Percentiles rank a stretch among this genome's conserved stretches.
phyloP scores from a whole-genome alignment of 2,797 vertebrate genomes.

The Spinus olivaceus region DNA sequence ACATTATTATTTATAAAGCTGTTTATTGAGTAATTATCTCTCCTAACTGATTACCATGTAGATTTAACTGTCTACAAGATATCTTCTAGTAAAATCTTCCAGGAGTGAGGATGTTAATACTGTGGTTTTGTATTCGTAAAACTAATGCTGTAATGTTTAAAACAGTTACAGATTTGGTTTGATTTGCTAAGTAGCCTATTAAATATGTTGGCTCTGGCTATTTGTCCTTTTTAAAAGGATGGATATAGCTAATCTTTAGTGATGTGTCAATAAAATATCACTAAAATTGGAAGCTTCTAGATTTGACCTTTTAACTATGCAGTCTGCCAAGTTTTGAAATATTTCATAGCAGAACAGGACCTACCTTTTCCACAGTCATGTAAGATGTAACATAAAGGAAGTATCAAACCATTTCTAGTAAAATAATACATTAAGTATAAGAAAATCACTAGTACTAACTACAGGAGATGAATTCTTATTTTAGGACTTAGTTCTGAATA shows the following conservation, averaged over 20 bases:
- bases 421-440: not conserved
- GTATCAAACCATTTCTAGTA: not conserved
- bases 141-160: not conserved
- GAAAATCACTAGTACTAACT: not conserved
- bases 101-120: not conserved
- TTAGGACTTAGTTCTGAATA: not conserved
- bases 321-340: not conserved
- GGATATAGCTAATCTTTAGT: not conserved
- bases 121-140: not conserved
- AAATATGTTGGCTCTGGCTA: not conserved
- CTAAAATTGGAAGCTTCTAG: not conserved
- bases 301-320: not conserved
- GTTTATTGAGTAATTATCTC: not conserved
- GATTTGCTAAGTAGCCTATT: not conserved
- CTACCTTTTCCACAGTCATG: not conserved
- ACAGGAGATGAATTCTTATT: not conserved
- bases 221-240: not conserved
- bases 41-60: not conserved
- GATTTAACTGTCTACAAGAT: not conserved
- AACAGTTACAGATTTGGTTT: not conserved
- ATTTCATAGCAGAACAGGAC: not conserved
- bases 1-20: not conserved
- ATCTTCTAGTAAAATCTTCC: not conserved
- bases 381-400: not conserved
- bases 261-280: not conserved